These are phyloP conservation scores for Calyptomena viridis DNA, from an alignment of 2,113 vertebrate genomes.

Conservation along the genomic window DNA sequence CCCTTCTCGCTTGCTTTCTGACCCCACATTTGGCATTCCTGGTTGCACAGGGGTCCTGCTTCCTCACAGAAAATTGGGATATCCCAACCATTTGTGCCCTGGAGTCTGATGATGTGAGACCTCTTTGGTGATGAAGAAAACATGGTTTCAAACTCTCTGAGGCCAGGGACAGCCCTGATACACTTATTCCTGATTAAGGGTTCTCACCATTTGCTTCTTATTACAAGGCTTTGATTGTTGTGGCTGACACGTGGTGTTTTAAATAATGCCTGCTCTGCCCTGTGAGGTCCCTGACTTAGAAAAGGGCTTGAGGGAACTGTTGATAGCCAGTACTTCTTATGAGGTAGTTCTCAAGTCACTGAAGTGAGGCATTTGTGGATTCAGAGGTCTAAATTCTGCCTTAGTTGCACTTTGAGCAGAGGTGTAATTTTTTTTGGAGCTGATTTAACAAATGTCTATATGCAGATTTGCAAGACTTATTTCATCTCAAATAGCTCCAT, in stretches of 20 bases:
- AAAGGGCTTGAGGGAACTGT: background rate
- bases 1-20: background rate
- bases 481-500: background rate
- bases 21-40: fast-evolving
- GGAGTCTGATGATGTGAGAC: background rate
- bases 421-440: background rate
- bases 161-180: background rate
- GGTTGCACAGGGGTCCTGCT: background rate
- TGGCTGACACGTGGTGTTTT: background rate
- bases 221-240: background rate
- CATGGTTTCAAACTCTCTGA: background rate
- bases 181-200: background rate
- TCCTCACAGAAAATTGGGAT: background rate
- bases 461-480: background rate
- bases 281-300: background rate
- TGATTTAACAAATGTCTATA: background rate
- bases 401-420: background rate
- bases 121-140: background rate
- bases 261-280: background rate
- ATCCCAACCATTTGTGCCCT: background rate
- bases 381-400: background rate
- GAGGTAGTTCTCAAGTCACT: background rate
- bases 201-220: background rate
- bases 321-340: fast-evolving
- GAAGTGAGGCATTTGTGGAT: background rate